Percentiles rank a stretch among this genome's conserved stretches.
phyloP scores from a whole-genome alignment of 2,888 invertebrate species.

The Chesias legatella region DNA sequence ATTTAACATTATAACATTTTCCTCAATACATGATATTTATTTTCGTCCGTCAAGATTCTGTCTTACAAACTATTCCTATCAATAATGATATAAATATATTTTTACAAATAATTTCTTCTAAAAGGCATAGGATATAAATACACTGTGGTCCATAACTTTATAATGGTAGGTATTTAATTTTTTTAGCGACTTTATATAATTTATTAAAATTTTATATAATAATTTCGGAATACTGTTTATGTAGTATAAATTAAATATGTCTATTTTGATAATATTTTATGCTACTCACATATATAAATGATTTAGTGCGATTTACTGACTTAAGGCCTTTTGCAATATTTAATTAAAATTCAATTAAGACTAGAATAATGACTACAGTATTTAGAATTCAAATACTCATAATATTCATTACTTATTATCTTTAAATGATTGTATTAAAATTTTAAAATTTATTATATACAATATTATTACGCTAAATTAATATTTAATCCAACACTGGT shows the following conservation, averaged over 20 bases:
- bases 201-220: too few relatives aligned
- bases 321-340: constrained; percentile 13
- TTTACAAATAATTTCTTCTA: constrained; percentile 50
- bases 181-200: too few relatives aligned
- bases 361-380: constrained; percentile 28
- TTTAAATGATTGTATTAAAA: too few relatives aligned
- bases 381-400: constrained; percentile 28
- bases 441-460: constrained; percentile 8
- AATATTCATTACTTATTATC: constrained; percentile 12
- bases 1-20: constrained; percentile 7
- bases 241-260: background rate
- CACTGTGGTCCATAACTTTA: constrained; percentile 60
- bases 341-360: constrained; percentile 22
- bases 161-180: constrained; percentile 11
- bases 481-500: constrained; percentile 82
- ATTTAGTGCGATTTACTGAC: constrained; percentile 15
- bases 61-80: constrained; percentile 30
- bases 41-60: constrained; percentile 40
- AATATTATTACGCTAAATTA: constrained; percentile 69
- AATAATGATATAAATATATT: constrained; percentile 42
- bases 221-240: background rate
- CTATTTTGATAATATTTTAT: constrained; percentile 13
- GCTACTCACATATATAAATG: constrained; percentile 6
- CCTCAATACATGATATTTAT: constrained; percentile 24
- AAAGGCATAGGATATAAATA: constrained; percentile 63